Conservation (phyloP, 2,888 invertebrate species). For the Standfussiana lucernea region DNA sequence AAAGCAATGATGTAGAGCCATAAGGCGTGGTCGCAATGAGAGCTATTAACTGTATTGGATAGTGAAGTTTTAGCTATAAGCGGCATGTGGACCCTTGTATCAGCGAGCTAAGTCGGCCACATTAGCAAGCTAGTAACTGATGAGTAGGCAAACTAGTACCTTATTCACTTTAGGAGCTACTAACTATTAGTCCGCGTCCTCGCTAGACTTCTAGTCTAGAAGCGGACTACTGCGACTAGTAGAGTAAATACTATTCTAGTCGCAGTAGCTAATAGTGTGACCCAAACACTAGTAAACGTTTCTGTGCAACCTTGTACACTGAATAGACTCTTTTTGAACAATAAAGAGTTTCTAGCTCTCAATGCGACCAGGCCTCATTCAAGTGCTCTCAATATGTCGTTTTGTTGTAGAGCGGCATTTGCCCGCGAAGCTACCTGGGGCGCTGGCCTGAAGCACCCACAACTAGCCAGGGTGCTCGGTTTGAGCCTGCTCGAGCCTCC, state of each 20-base stretch:
- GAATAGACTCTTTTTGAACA: background rate
- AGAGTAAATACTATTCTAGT: background rate
- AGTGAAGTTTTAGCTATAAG: background rate
- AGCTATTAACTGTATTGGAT: background rate
- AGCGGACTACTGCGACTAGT: background rate
- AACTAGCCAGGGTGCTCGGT: slow-evolving; percentile 95
- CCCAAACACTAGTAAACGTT: background rate
- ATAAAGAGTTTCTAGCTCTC: background rate
- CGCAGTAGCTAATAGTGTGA: background rate
- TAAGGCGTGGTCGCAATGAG: background rate
- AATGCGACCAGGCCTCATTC: background rate
- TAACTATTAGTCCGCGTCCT: background rate
- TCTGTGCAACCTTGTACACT: background rate
- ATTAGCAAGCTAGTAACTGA: background rate
- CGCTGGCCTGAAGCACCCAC: slow-evolving; percentile 95
- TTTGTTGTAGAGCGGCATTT: slow-evolving; percentile 93
- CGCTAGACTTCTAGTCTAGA: background rate
- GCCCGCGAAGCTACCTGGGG: slow-evolving; percentile 96
- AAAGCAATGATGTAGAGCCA: background rate
- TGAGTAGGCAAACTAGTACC: background rate
- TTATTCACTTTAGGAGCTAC: background rate
- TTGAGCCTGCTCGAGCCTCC: slow-evolving; percentile 96
- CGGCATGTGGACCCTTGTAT: background rate
- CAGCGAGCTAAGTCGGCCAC: background rate
- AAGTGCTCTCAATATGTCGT: slow-evolving; percentile 19